A percentile compares a stretch with the other conserved stretches of the same genome.
phyloP scores from a whole-genome alignment of 2,113 vertebrate species.

The Caranx ignobilis region DNA sequence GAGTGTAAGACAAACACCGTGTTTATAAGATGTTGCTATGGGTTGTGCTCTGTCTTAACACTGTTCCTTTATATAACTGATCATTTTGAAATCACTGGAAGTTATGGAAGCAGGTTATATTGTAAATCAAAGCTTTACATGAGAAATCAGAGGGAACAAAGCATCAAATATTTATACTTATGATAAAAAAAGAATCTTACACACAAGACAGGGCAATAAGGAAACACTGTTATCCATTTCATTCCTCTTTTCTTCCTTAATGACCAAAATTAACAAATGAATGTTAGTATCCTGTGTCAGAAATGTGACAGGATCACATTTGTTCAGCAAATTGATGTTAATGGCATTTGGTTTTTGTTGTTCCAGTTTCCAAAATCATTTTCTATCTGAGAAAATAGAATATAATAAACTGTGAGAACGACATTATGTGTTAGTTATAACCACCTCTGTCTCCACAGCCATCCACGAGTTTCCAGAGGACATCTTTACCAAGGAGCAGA shows the following conservation, averaged over 20 bases:
- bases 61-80: neutral
- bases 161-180: neutral
- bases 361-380: neutral
- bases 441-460: constrained; percentile 61
- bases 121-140: too few species aligned
- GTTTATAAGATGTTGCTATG: neutral
- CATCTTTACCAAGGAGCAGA: constrained; percentile 85
- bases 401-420: neutral
- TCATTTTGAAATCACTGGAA: neutral
- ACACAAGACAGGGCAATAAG: neutral
- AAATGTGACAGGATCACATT: too few species aligned
- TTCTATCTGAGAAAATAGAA: neutral
- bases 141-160: neutral
- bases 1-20: neutral
- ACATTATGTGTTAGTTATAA: neutral
- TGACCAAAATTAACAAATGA: too few species aligned
- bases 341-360: neutral
- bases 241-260: neutral
- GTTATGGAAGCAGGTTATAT: neutral
- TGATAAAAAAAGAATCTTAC: neutral
- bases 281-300: too few species aligned
- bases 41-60: constrained; percentile 3
- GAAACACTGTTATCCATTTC: neutral
- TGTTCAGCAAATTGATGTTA: too few species aligned
- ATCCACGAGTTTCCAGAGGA: constrained; percentile 87